These are phyloP conservation scores for Papilio machaon DNA, from an alignment of 1,140 invertebrate species.

Conservation along the genomic window DNA sequence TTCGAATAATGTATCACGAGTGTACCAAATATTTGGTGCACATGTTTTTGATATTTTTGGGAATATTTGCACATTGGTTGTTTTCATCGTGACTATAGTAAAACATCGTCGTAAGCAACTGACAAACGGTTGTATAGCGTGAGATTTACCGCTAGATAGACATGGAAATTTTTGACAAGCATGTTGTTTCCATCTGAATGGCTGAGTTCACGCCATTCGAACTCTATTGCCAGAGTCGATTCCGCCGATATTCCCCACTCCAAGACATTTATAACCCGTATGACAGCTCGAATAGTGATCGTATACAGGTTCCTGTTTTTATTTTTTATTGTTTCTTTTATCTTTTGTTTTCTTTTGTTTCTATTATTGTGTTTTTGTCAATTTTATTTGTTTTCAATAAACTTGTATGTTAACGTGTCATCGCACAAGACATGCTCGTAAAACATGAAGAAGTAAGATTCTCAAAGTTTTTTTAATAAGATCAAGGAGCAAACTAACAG, in stretches of 20 bases:
- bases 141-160: conserved; percentile 48
- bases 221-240: conserved; percentile 16
- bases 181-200: conserved; percentile 53
- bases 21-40: not conserved
- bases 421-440: not conserved
- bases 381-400: conserved; percentile 17
- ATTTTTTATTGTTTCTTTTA: not conserved
- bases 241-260: conserved; percentile 2
- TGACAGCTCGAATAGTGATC: conserved; percentile 39
- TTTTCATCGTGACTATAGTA: conserved; percentile 10
- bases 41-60: not conserved
- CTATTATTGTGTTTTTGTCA: conserved; percentile 1
- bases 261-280: conserved; percentile 41
- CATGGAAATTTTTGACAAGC: conserved; percentile 55
- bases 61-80: conserved; percentile 4
- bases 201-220: conserved; percentile 53
- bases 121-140: conserved; percentile 44
- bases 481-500: no score
- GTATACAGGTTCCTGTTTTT: conserved; percentile 26
- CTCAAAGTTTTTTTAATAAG: not conserved
- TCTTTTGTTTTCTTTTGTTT: not conserved
- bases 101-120: conserved; percentile 20
- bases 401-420: not conserved
- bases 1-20: no score
- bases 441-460: not conserved